These are phyloP conservation scores for Cyanoliseus patagonus DNA, from an alignment of 2,113 vertebrate genomes.

Conservation along the genomic window DNA sequence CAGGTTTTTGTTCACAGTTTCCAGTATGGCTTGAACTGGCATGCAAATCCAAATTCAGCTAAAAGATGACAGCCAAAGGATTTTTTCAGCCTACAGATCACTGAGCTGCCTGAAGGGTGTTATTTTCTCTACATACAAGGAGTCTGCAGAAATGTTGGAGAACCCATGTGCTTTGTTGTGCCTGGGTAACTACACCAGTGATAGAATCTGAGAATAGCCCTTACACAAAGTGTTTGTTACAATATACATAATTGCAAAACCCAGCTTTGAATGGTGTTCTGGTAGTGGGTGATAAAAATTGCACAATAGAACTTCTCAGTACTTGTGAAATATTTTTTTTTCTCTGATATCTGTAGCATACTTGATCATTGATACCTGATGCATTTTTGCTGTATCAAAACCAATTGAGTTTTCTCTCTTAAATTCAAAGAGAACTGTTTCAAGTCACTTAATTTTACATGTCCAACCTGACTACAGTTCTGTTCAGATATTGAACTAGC, in stretches of 20 bases:
- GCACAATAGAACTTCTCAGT: background rate
- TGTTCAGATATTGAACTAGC: background rate
- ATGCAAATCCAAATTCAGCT: conserved; percentile 4
- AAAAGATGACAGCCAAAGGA: background rate
- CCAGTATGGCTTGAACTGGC: background rate
- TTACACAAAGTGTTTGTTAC: background rate
- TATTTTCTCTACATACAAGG: background rate
- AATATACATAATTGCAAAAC: background rate
- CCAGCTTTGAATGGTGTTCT: background rate
- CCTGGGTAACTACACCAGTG: background rate
- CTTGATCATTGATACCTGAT: background rate
- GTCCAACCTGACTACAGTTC: background rate
- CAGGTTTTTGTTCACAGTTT: background rate
- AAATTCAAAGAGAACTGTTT: background rate
- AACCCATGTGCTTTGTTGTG: accelerated
- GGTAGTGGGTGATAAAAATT: background rate
- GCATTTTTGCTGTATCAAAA: background rate
- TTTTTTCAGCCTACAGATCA: background rate
- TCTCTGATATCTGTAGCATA: background rate
- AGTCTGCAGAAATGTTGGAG: background rate
- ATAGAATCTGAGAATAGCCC: background rate
- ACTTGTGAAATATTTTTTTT: background rate
- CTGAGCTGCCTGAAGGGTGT: background rate
- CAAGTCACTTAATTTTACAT: background rate
- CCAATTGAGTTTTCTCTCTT: background rate